Conservation (phyloP, 1,140 invertebrate species). For the Aphelenchoides fujianensis region DNA sequence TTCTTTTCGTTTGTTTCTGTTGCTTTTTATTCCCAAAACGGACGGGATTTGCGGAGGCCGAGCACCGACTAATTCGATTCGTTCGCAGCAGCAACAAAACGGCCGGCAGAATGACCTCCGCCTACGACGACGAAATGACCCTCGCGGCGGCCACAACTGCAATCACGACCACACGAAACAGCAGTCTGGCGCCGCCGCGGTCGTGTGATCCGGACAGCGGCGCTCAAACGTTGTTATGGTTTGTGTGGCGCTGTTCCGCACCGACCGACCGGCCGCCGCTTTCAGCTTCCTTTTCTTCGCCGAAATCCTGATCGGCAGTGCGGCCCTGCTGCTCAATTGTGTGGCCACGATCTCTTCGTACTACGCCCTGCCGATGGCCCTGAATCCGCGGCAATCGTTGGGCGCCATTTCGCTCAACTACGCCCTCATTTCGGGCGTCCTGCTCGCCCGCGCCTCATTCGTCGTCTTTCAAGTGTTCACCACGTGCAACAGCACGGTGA, state of each 20-base stretch:
- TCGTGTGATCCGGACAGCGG: not conserved
- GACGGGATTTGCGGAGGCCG: not conserved
- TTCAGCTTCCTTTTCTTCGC: slow-evolving; percentile 16
- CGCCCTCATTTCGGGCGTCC: slow-evolving; percentile 26
- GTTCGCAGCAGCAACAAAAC: not conserved
- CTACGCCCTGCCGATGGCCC: slow-evolving; percentile 18
- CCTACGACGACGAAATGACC: not conserved
- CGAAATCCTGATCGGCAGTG: not conserved
- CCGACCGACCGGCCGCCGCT: not conserved
- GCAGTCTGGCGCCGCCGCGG: not conserved
- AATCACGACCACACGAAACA: slow-evolving; percentile 1
- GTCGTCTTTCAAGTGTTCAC: slow-evolving; percentile 22
- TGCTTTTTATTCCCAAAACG: not conserved
- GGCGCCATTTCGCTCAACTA: slow-evolving; percentile 33
- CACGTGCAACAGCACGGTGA: slow-evolving; percentile 34
- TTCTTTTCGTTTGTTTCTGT: no score
- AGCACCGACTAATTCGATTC: not conserved
- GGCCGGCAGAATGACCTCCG: not conserved
- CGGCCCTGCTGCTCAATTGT: slow-evolving; percentile 22
- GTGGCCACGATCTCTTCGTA: slow-evolving; percentile 3
- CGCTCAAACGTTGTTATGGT: slow-evolving; percentile 6
- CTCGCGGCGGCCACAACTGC: not conserved
- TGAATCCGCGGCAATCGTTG: slow-evolving; percentile 24
- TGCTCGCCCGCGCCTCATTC: slow-evolving; percentile 30
- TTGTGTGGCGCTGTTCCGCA: slow-evolving; percentile 6